Evolutionary conservation across 2,888 invertebrate genomes (phyloP).

Genomic region (Volucella inflata): DNA sequence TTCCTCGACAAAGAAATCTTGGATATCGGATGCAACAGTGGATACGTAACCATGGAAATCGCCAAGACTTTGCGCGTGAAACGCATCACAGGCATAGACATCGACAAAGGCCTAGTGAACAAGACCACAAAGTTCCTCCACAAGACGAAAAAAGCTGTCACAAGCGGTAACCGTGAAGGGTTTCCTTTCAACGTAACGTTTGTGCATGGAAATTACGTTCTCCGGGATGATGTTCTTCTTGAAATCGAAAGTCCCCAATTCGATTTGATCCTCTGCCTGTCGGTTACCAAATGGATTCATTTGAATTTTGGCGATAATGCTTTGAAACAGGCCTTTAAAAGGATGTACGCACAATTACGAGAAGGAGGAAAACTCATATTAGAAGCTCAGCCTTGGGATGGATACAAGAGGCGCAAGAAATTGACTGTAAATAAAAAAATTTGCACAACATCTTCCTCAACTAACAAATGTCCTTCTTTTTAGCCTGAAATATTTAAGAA

Average conservation of each 20-base stretch:
- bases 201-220: constrained; percentile 92
- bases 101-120: constrained; percentile 89
- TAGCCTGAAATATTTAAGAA: constrained; percentile 82
- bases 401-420: constrained; percentile 89
- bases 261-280: constrained; percentile 92
- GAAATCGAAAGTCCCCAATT: constrained; percentile 90
- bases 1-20: constrained; percentile 90
- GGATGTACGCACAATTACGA: constrained; percentile 90
- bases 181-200: constrained; percentile 92
- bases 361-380: constrained; percentile 91
- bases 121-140: constrained; percentile 77
- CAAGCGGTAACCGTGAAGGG: constrained; percentile 81
- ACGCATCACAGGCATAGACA: constrained; percentile 92
- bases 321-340: constrained; percentile 90
- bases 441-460: background rate
- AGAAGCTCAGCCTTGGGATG: constrained; percentile 92
- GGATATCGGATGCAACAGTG: constrained; percentile 95
- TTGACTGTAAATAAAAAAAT: constrained; percentile 85
- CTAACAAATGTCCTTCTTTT: constrained; percentile 21
- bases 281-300: constrained; percentile 96
- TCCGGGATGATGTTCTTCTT: constrained; percentile 89
- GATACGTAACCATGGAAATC: constrained; percentile 90
- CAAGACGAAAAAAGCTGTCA: constrained; percentile 50
- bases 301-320: constrained; percentile 94
- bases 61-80: constrained; percentile 89